These are phyloP conservation scores for Coronaproctus castanopsis DNA, from an alignment of 2,888 invertebrate genomes.

Conservation along the genomic window DNA sequence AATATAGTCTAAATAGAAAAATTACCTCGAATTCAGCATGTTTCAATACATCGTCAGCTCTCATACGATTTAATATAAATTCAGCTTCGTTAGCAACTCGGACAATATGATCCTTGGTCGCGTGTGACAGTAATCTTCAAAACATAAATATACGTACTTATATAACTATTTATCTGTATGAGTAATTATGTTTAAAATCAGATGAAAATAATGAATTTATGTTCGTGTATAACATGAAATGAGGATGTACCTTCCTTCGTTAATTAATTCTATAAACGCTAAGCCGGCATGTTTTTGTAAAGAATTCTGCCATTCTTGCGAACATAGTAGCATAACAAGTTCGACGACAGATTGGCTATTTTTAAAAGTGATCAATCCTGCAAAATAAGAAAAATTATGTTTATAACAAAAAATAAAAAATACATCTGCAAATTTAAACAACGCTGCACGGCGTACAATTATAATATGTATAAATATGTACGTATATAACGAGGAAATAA, in stretches of 20 bases:
- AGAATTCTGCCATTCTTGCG: slow-evolving; percentile 99
- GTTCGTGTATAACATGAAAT: no score
- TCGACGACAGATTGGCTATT: slow-evolving; percentile 95
- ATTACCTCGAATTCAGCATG: slow-evolving; percentile 82
- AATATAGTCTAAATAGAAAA: slow-evolving; percentile 10
- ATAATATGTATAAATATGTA: no score
- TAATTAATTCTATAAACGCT: slow-evolving; percentile 97
- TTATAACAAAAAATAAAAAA: no score
- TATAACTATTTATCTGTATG: background rate
- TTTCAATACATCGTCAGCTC: slow-evolving; percentile 96
- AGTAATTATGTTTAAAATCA: no score
- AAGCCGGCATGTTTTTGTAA: slow-evolving; percentile 97
- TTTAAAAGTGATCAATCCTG: slow-evolving; percentile 87
- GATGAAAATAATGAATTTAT: no score
- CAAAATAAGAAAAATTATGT: slow-evolving; percentile 18
- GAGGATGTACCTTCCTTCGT: slow-evolving; percentile 62
- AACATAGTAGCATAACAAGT: slow-evolving; percentile 95
- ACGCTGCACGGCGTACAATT: no score
- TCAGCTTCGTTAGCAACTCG: slow-evolving; percentile 98
- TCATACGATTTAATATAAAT: slow-evolving; percentile 93
- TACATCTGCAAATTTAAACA: no score
- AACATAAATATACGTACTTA: background rate
- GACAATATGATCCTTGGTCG: slow-evolving; percentile 98
- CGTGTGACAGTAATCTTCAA: slow-evolving; percentile 73
- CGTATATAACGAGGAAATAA: no score